phyloP scores from a whole-genome alignment of 1,140 invertebrate species.

The Drosophila littoralis region DNA sequence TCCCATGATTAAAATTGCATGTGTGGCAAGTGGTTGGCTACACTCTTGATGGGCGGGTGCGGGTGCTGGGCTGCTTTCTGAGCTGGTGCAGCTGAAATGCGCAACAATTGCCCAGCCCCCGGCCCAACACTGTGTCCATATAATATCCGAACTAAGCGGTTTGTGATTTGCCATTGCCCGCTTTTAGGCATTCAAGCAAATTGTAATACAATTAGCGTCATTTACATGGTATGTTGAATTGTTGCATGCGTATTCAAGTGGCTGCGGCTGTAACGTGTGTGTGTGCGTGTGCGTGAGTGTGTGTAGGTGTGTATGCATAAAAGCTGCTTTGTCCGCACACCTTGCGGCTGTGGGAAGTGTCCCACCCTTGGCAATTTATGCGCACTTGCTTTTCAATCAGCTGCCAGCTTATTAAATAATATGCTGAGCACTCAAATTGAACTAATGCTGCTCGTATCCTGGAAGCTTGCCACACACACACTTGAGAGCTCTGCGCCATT shows the following conservation, averaged over 20 bases:
- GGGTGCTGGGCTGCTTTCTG: not conserved
- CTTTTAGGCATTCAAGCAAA: slow-evolving; percentile 78
- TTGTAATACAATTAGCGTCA: slow-evolving; percentile 82
- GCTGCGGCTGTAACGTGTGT: not conserved
- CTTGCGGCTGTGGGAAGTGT: slow-evolving; percentile 33
- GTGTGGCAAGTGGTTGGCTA: slow-evolving; percentile 40
- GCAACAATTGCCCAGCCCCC: slow-evolving; percentile 29
- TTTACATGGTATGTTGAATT: slow-evolving; percentile 67
- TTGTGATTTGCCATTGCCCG: slow-evolving; percentile 76
- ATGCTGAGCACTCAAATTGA: slow-evolving; percentile 46
- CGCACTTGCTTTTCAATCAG: slow-evolving; percentile 67
- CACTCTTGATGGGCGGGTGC: slow-evolving; percentile 1
- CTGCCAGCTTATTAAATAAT: slow-evolving; percentile 81
- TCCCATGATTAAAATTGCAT: slow-evolving; percentile 64
- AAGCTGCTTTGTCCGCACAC: slow-evolving; percentile 66
- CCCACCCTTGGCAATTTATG: slow-evolving; percentile 12
- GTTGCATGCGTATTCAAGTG: slow-evolving; percentile 19
- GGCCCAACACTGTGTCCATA: slow-evolving; percentile 36
- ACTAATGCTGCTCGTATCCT: slow-evolving; percentile 8
- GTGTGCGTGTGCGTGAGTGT: slow-evolving; percentile 20
- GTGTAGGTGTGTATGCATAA: slow-evolving; percentile 22
- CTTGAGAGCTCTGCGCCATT: not conserved
- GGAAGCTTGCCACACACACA: not conserved
- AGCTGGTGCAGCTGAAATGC: slow-evolving; percentile 14
- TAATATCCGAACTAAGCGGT: slow-evolving; percentile 73